Conservation (phyloP, 2,888 invertebrate species). For the Trachelus troglodyta region DNA sequence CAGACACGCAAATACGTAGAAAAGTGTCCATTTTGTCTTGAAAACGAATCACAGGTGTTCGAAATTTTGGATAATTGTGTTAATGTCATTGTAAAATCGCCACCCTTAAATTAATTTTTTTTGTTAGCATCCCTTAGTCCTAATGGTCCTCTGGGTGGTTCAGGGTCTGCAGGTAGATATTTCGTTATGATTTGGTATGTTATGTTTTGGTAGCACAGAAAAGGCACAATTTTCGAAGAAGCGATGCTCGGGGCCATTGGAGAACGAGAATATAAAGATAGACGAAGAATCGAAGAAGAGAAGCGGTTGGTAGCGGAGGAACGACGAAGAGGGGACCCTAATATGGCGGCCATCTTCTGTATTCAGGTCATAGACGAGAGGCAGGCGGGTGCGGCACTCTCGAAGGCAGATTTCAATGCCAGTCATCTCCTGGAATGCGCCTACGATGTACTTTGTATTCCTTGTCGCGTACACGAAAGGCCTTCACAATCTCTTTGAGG, state of each 20-base stretch:
- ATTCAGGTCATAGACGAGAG: constrained; percentile 58
- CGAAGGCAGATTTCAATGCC: constrained; percentile 61
- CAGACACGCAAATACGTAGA: not conserved
- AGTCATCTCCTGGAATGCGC: constrained; percentile 63
- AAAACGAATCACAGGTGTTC: not conserved
- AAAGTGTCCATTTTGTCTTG: not conserved
- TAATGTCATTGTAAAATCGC: not conserved
- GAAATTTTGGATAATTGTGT: not conserved
- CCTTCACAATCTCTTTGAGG: constrained; percentile 55
- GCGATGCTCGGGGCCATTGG: not conserved
- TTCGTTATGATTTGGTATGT: not conserved
- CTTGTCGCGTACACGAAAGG: constrained; percentile 45
- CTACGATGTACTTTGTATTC: constrained; percentile 60
- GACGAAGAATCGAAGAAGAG: constrained; percentile 15
- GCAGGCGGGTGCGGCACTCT: constrained; percentile 48
- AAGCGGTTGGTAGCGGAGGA: constrained; percentile 29
- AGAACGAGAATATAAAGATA: not conserved
- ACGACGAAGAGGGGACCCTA: constrained; percentile 38
- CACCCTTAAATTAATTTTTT: not conserved
- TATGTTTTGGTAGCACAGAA: not conserved
- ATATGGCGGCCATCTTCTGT: constrained; percentile 64
- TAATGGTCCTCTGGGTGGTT: not conserved
- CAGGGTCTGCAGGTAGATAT: not conserved
- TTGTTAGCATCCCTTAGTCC: not conserved
- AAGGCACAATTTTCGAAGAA: not conserved